A percentile compares a stretch with the other conserved stretches of the same genome.
phyloP scores from a whole-genome alignment of 2,797 vertebrate genomes.

The Sciurus carolinensis region DNA sequence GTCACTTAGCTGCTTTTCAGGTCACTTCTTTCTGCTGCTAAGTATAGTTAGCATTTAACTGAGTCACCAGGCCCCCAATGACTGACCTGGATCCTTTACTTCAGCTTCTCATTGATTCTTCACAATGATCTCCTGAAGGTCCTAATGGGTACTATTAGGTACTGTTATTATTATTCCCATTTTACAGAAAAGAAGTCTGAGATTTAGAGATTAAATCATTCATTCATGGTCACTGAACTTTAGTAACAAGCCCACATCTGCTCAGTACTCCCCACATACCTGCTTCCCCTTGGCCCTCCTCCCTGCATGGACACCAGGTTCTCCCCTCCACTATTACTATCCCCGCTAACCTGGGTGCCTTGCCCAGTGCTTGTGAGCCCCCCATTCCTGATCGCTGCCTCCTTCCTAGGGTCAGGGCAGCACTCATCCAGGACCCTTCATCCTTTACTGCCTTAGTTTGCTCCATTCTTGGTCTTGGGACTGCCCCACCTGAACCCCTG shows the following conservation, averaged over 20 bases:
- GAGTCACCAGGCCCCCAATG: not conserved
- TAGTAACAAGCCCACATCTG: not conserved
- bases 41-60: not conserved
- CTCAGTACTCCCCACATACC: not conserved
- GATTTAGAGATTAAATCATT: not conserved
- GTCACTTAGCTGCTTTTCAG: not conserved
- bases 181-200: not conserved
- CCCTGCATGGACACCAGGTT: not conserved
- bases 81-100: not conserved
- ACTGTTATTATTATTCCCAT: not conserved
- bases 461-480: not conserved
- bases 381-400: not conserved
- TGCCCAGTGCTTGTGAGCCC: not conserved
- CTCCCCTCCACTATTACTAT: not conserved
- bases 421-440: not conserved
- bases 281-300: not conserved
- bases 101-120: not conserved
- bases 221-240: not conserved
- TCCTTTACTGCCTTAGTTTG: not conserved
- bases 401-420: not conserved
- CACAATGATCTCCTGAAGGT: not conserved
- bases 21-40: not conserved
- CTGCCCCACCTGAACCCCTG: not conserved
- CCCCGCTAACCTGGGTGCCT: not conserved
- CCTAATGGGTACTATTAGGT: not conserved